These are phyloP conservation scores for Bambusicola thoracicus DNA, from an alignment of 2,113 vertebrate genomes.

Conservation along the genomic window DNA sequence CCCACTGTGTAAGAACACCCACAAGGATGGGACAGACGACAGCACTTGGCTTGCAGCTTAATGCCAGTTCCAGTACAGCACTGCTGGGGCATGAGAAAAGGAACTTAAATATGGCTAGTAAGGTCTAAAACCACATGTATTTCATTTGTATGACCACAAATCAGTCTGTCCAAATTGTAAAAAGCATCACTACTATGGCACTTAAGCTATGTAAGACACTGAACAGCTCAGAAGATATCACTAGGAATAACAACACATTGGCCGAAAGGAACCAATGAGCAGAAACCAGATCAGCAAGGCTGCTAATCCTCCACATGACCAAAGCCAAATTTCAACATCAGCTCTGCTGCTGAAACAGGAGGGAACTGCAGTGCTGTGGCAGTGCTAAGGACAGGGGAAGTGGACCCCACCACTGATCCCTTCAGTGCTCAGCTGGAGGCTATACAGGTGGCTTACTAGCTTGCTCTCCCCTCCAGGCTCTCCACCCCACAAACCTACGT, in stretches of 20 bases:
- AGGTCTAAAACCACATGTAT: background rate
- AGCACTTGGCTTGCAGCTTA: rapidly evolving
- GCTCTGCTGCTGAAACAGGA: background rate
- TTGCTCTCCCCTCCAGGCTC: background rate
- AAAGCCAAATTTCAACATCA: rapidly evolving
- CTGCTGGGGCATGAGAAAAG: background rate
- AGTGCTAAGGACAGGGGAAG: rapidly evolving
- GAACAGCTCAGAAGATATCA: background rate
- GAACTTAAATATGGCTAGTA: background rate
- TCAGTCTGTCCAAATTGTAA: background rate
- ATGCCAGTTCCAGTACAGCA: background rate
- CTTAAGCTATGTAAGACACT: background rate
- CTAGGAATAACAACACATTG: background rate
- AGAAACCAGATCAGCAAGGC: background rate
- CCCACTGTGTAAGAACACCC: rapidly evolving
- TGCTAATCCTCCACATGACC: rapidly evolving
- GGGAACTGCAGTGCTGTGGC: rapidly evolving
- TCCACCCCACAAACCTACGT: conserved; percentile 77
- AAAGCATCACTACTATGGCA: background rate
- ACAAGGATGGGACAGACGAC: background rate
- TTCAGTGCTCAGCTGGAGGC: background rate
- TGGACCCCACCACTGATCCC: background rate
- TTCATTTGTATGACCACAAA: background rate
- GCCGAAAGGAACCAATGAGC: background rate
- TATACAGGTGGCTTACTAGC: background rate